Percentiles rank a stretch among this genome's conserved stretches.
Evolutionary conservation across 2,888 invertebrate genomes (phyloP).

Genomic region (Anticlea derivata): DNA sequence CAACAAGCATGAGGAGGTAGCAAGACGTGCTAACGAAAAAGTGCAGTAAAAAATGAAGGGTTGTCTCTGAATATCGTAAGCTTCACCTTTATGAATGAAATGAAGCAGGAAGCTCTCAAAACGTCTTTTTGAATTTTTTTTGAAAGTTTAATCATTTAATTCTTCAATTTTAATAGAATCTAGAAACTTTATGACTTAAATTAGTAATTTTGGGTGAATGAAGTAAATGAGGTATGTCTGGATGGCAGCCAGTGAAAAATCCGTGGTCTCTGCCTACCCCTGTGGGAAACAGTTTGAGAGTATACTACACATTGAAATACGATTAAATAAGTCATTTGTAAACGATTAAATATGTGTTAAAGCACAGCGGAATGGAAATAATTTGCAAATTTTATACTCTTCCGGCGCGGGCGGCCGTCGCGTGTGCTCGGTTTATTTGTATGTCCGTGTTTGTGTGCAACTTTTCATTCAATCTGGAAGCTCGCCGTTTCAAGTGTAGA

Average conservation of each 20-base stretch:
- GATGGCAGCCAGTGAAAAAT: too few relatives aligned
- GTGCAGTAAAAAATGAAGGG: constrained; percentile 5
- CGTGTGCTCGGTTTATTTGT: constrained; percentile 29
- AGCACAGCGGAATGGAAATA: constrained; percentile 27
- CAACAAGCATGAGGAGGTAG: constrained; percentile 5
- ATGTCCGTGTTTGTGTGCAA: constrained; percentile 42
- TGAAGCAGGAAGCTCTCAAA: constrained; percentile 1
- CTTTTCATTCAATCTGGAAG: constrained; percentile 53
- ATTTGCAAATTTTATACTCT: constrained; percentile 35
- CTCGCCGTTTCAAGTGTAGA: constrained; percentile 44
- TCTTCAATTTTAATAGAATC: too few relatives aligned
- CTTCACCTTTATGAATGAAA: constrained; percentile 17
- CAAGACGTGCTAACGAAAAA: constrained; percentile 8
- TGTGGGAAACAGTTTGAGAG: too few relatives aligned
- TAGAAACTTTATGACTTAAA: too few relatives aligned
- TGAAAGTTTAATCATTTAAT: too few relatives aligned
- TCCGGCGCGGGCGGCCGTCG: constrained; percentile 31
- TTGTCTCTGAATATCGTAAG: constrained; percentile 8
- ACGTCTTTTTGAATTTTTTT: too few relatives aligned
- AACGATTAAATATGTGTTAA: constrained; percentile 40
- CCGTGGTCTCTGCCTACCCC: too few relatives aligned
- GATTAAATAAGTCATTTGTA: constrained; percentile 18
- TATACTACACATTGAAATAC: constrained; percentile 6
- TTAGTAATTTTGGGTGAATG: too few relatives aligned
- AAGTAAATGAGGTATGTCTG: too few relatives aligned